Conservation (phyloP, 2,113 vertebrate genomes). For the Spilogale gracilis region DNA sequence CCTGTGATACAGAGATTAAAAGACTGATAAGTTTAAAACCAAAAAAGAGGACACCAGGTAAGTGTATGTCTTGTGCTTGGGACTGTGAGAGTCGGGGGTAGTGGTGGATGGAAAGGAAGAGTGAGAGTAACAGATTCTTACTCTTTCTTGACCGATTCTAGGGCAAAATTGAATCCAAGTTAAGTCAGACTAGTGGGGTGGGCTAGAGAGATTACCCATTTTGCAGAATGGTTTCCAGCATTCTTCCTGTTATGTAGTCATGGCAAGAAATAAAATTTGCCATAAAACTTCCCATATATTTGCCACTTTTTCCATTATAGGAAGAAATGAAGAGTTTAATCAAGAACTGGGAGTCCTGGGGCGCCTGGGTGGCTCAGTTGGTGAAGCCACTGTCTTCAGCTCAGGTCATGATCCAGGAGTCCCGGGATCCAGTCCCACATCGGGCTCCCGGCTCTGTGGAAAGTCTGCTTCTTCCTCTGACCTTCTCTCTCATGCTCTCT, state of each 20-base stretch:
- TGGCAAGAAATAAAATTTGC: conserved; percentile 6
- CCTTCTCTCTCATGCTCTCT: too few species aligned
- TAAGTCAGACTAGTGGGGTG: neutral
- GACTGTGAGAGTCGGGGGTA: neutral
- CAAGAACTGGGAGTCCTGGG: neutral
- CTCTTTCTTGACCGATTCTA: conserved; percentile 10
- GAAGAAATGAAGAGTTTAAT: conserved; percentile 10
- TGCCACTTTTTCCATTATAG: neutral
- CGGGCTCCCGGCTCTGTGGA: too few species aligned
- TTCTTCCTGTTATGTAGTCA: neutral
- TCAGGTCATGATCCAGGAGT: too few species aligned
- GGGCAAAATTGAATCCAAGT: neutral
- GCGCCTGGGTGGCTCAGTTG: too few species aligned
- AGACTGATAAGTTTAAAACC: conserved; percentile 23
- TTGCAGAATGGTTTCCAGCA: neutral
- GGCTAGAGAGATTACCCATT: neutral
- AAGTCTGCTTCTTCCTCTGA: too few species aligned
- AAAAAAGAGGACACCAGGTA: neutral
- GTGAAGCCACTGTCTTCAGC: too few species aligned
- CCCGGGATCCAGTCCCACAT: too few species aligned
- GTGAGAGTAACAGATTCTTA: neutral
- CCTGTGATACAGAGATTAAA: neutral
- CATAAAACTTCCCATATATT: neutral
- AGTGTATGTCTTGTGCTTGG: neutral
- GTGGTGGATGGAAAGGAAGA: conserved; percentile 35